Conservation (phyloP, 2,113 vertebrate species). For the Spilogale gracilis region DNA sequence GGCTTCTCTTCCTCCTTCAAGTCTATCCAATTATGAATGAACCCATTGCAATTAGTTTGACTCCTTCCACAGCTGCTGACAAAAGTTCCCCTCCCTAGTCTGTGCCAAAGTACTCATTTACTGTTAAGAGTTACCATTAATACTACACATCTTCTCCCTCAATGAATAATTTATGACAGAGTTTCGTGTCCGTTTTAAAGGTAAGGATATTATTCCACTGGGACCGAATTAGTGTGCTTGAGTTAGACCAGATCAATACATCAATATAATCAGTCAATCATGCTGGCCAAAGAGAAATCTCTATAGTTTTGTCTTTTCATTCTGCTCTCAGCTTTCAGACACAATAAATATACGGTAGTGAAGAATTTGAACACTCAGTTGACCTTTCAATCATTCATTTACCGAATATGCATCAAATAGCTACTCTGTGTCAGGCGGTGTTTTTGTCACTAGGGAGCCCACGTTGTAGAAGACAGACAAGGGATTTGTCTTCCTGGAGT, state of each 20-base stretch:
- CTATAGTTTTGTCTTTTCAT: not conserved
- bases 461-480: not conserved
- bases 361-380: not conserved
- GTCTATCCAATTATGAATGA: not conserved
- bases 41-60: not conserved
- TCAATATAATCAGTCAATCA: slow-evolving; percentile 49
- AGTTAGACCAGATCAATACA: slow-evolving; percentile 7
- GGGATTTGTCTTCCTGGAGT: not conserved
- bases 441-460: not conserved
- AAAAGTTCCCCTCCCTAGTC: not conserved
- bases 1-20: not conserved
- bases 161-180: slow-evolving; percentile 53
- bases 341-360: not conserved
- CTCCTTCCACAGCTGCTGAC: not conserved
- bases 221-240: not conserved
- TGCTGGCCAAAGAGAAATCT: slow-evolving; percentile 8
- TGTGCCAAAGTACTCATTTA: slow-evolving; percentile 28
- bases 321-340: not conserved
- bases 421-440: not conserved
- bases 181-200: slow-evolving; percentile 22
- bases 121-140: not conserved
- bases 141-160: not conserved
- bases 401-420: not conserved
- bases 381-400: slow-evolving; percentile 16
- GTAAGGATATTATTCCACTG: slow-evolving; percentile 21